Evolutionary conservation across 64 coral and sea anemone species (phyloP).

Genomic region (Stichodactyla helianthus): DNA sequence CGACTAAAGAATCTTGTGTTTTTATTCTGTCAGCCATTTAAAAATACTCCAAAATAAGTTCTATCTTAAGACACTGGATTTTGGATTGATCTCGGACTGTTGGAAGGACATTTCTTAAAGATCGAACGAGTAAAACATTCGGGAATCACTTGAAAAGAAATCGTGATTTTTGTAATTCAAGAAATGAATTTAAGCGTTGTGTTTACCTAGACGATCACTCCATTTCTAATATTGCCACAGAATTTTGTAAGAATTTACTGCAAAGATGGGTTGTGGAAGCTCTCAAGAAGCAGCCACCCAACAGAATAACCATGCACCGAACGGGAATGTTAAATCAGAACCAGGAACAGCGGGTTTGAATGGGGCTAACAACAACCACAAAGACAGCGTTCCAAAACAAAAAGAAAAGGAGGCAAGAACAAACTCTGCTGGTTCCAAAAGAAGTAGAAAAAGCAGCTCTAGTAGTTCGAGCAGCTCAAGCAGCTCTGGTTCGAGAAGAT

Average conservation of each 20-base stretch:
- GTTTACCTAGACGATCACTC: background rate
- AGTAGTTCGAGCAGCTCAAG: slow-evolving; percentile 42
- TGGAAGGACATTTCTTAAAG: background rate
- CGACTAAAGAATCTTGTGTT: background rate
- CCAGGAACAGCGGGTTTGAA: background rate
- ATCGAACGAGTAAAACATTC: background rate
- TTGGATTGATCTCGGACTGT: background rate
- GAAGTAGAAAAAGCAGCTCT: slow-evolving; percentile 8
- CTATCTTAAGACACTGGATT: no score
- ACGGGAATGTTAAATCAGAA: background rate
- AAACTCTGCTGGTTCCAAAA: slow-evolving; percentile 8
- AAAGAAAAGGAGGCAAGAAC: background rate
- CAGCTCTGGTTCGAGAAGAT: slow-evolving; percentile 39
- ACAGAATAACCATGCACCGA: background rate
- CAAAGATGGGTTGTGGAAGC: background rate
- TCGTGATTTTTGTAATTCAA: background rate
- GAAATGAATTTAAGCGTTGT: background rate
- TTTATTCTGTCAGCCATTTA: no score
- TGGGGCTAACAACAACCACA: background rate
- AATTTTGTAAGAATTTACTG: background rate
- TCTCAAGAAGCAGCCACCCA: background rate
- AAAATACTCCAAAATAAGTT: no score
- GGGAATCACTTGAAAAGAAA: background rate
- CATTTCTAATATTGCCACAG: background rate
- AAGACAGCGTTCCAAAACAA: background rate